Conservation (phyloP, 1,140 invertebrate genomes). For the Zaprionus tsacasi region DNA sequence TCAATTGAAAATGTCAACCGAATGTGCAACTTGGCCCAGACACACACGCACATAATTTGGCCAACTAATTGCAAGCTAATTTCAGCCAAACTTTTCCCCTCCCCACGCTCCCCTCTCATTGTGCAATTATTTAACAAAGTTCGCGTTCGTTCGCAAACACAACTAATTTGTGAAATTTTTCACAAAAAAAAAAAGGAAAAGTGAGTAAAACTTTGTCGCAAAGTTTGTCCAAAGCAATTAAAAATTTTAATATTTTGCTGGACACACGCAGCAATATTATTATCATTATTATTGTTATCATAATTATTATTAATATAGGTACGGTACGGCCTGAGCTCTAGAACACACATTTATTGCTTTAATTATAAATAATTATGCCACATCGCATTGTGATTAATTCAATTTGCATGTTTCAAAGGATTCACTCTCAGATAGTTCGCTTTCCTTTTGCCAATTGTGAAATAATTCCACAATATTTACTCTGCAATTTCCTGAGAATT, state of each 20-base stretch:
- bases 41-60: neutral
- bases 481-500: neutral
- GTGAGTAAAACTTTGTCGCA: neutral
- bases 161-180: neutral
- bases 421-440: neutral
- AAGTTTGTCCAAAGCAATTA: neutral
- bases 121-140: constrained; percentile 8
- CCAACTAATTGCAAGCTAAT: constrained; percentile 6
- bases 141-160: neutral
- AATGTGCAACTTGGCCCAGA: neutral
- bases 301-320: neutral
- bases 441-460: neutral
- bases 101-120: neutral
- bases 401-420: neutral
- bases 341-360: neutral
- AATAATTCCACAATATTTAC: neutral
- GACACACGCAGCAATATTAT: neutral
- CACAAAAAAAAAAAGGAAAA: neutral
- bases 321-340: neutral
- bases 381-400: neutral
- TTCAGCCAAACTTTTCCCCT: neutral
- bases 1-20: constrained; percentile 16
- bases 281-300: neutral
- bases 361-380: neutral
- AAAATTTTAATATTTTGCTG: neutral